Evolutionary conservation across 2,888 invertebrate species (phyloP).

Genomic region (Apamea anceps): DNA sequence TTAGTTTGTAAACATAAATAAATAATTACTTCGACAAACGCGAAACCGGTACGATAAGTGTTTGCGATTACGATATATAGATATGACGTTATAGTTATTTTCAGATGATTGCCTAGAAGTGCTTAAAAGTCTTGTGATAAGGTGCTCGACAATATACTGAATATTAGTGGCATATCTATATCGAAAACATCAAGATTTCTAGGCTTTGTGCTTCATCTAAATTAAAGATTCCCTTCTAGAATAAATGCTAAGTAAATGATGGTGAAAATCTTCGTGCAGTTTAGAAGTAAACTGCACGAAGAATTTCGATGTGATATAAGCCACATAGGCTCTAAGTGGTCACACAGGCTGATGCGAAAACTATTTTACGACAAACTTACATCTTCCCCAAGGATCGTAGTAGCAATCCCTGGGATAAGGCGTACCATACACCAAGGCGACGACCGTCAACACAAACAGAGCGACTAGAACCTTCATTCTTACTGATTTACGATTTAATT

Average conservation of each 20-base stretch:
- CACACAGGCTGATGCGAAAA: too few species aligned
- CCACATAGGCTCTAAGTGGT: too few species aligned
- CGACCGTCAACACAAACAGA: background rate
- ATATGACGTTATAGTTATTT: background rate
- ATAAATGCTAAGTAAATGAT: too few species aligned
- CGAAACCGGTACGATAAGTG: constrained; percentile 1
- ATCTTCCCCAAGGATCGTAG: background rate
- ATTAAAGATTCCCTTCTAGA: too few species aligned
- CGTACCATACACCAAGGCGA: background rate
- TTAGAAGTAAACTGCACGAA: too few species aligned
- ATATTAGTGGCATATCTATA: too few species aligned
- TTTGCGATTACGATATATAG: background rate
- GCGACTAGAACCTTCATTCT: background rate
- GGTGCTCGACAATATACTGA: background rate
- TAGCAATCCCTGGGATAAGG: background rate
- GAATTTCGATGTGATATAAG: too few species aligned
- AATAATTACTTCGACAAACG: background rate
- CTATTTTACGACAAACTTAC: constrained; percentile 3
- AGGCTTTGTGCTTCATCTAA: too few species aligned
- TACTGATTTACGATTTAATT: background rate
- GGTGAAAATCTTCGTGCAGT: too few species aligned
- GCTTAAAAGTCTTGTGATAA: background rate
- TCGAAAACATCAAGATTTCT: too few species aligned
- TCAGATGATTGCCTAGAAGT: background rate
- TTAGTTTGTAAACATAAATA: background rate